phyloP scores from a whole-genome alignment of 1,140 invertebrate species.

The Pseudomyrmex gracilis region DNA sequence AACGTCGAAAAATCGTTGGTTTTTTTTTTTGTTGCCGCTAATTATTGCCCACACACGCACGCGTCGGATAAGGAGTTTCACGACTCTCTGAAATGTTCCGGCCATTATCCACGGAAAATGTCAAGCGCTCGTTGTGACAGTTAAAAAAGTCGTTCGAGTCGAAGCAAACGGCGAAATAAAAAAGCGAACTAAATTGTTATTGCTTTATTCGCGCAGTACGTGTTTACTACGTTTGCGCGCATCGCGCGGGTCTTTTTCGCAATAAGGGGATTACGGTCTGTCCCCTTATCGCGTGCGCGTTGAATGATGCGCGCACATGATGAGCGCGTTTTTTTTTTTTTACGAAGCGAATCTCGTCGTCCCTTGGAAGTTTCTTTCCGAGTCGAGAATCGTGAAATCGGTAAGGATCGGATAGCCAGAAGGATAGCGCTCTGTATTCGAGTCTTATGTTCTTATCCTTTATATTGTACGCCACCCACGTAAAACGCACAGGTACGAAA shows the following conservation, averaged over 20 bases:
- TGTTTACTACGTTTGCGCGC: not conserved
- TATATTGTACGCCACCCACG: slow-evolving; percentile 9
- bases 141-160: slow-evolving; percentile 21
- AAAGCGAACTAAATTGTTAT: not conserved
- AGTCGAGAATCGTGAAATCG: not conserved
- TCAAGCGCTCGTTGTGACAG: slow-evolving; percentile 26
- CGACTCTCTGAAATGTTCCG: not conserved
- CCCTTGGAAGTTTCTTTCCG: not conserved
- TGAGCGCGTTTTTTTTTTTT: too few species aligned
- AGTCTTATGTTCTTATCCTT: slow-evolving; percentile 10
- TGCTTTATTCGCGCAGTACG: slow-evolving; percentile 6
- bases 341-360: slow-evolving; percentile 12
- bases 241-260: not conserved
- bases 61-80: not conserved
- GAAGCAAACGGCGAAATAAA: slow-evolving; percentile 9
- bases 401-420: not conserved
- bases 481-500: slow-evolving; percentile 58
- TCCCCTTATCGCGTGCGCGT: not conserved
- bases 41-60: slow-evolving; percentile 1
- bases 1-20: not conserved
- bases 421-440: not conserved
- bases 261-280: not conserved
- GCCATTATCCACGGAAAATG: not conserved
- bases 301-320: not conserved
- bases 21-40: slow-evolving; percentile 14